phyloP scores from a whole-genome alignment of 2,113 vertebrate genomes.

The Paratilapia polleni region DNA sequence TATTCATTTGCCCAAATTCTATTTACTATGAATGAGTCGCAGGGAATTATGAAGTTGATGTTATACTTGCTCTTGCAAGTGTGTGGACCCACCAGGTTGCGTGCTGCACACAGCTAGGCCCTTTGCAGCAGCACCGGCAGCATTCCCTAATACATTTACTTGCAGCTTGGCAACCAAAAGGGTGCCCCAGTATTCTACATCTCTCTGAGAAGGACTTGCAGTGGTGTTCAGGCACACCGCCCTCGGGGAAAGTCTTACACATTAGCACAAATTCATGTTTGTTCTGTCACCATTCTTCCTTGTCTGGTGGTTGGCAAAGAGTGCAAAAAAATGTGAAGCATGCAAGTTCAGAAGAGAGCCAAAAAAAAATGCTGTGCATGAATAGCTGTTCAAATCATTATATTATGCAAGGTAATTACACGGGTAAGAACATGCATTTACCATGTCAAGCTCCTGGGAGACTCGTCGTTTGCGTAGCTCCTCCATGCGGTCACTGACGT shows the following conservation, averaged over 20 bases:
- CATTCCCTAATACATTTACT: constrained; percentile 67
- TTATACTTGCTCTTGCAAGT: neutral
- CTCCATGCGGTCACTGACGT: constrained; percentile 96
- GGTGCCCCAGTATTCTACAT: constrained; percentile 79
- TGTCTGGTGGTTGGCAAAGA: constrained; percentile 10
- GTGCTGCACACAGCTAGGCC: neutral
- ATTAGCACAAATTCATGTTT: constrained; percentile 18
- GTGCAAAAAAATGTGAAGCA: neutral
- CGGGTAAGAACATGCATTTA: constrained; percentile 59
- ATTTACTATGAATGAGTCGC: constrained; percentile 31
- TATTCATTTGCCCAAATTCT: neutral
- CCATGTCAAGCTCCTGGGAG: constrained; percentile 93
- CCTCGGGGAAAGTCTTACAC: constrained; percentile 32
- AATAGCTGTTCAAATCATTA: neutral
- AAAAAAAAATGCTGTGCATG: neutral
- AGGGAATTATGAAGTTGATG: constrained; percentile 5
- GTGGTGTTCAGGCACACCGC: neutral
- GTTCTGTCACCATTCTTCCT: neutral
- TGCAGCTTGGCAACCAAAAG: constrained; percentile 75
- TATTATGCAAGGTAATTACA: neutral
- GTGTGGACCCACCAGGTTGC: neutral
- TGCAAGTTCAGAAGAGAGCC: neutral
- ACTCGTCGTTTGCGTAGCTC: constrained; percentile 92
- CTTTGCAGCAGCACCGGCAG: constrained; percentile 55
- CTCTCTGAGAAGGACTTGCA: constrained; percentile 47